Percentiles rank a stretch among this genome's conserved stretches.
Conservation (phyloP, 2,113 vertebrate species). For the Urocolius indicus region DNA sequence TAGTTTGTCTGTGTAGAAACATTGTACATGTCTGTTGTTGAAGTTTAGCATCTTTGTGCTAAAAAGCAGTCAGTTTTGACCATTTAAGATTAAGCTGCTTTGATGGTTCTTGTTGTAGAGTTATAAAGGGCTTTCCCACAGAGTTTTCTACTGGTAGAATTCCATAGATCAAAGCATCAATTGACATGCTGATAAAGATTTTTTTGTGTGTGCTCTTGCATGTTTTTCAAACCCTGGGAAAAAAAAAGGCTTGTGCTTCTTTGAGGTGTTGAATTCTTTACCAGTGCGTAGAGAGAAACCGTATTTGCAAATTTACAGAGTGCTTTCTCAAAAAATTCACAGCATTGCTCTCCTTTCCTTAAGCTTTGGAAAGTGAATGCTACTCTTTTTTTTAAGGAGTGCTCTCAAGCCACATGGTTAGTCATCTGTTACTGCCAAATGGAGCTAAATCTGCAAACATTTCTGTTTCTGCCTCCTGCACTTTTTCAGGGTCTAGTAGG, state of each 20-base stretch:
- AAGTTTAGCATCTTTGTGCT: neutral
- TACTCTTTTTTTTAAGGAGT: neutral
- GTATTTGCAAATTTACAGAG: neutral
- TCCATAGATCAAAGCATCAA: neutral
- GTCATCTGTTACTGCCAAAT: conserved; percentile 34
- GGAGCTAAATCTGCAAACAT: neutral
- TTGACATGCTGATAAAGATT: neutral
- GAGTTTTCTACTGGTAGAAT: conserved; percentile 23
- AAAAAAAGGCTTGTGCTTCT: neutral
- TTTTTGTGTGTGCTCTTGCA: neutral
- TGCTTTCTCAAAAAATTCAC: neutral
- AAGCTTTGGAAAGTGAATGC: neutral
- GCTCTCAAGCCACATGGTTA: conserved; percentile 12
- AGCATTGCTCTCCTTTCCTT: conserved; percentile 1
- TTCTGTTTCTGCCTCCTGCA: neutral
- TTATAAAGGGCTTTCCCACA: neutral
- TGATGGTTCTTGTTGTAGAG: neutral
- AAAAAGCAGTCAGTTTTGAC: neutral
- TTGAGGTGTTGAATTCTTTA: neutral
- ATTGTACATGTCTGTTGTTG: neutral
- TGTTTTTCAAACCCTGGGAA: neutral
- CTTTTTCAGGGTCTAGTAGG: neutral
- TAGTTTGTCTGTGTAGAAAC: neutral
- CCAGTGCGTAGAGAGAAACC: neutral
- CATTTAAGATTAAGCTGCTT: conserved; percentile 11